phyloP scores from a whole-genome alignment of 2,797 vertebrate genomes.

The Gadopsis bispinosus region DNA sequence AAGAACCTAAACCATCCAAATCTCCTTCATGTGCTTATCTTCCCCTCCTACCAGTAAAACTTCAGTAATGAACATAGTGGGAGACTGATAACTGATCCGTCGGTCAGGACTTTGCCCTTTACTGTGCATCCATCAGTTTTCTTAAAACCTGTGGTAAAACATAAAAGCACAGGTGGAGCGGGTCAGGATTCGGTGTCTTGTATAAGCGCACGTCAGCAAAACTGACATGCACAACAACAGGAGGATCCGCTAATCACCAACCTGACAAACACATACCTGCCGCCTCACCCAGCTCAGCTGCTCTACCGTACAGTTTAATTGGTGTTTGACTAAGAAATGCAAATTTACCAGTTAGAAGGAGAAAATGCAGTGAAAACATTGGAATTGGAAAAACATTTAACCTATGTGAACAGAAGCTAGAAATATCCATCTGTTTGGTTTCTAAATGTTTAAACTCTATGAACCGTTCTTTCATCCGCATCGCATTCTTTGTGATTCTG shows the following conservation, averaged over 20 bases:
- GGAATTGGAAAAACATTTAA: no score
- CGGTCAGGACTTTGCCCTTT: not conserved
- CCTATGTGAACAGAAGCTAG: not conserved
- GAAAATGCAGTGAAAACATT: no score
- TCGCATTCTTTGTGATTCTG: slow-evolving; percentile 7
- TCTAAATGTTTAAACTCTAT: not conserved
- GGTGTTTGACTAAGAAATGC: not conserved
- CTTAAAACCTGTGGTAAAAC: not conserved
- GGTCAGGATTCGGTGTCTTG: not conserved
- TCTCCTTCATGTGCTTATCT: not conserved
- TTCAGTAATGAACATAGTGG: not conserved
- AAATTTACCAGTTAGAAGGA: not conserved
- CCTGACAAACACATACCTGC: not conserved
- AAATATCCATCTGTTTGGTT: not conserved
- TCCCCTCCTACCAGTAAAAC: not conserved
- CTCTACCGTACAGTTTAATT: not conserved
- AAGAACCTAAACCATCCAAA: not conserved
- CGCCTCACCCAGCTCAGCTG: not conserved
- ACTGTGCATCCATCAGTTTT: slow-evolving; percentile 1
- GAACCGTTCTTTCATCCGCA: not conserved
- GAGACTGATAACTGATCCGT: not conserved
- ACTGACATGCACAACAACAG: not conserved
- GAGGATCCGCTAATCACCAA: not conserved
- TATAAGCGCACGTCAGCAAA: not conserved
- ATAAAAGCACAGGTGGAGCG: not conserved